These are phyloP conservation scores for Hippocampus abdominalis DNA, from an alignment of 2,113 vertebrate species.

Conservation along the genomic window DNA sequence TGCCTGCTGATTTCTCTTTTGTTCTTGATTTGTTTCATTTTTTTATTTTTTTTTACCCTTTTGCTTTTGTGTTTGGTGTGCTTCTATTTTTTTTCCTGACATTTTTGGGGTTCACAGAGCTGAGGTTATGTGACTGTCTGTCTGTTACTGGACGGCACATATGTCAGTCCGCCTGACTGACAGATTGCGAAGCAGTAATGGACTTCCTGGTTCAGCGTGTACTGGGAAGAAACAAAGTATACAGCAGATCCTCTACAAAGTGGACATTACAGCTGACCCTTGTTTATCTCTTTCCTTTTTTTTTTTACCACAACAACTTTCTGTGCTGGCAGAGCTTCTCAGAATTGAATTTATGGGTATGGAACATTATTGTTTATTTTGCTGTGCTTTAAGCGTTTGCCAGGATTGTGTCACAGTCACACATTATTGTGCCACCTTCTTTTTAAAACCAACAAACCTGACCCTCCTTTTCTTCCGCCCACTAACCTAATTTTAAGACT, in stretches of 20 bases:
- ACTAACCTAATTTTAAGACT: constrained; percentile 58
- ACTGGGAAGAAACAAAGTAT: constrained; percentile 56
- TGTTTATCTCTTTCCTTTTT: constrained; percentile 71
- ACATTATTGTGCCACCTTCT: constrained; percentile 67
- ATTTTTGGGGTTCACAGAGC: constrained; percentile 68
- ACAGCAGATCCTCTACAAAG: constrained; percentile 58
- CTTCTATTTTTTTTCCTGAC: constrained; percentile 25
- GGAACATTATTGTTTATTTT: constrained; percentile 85
- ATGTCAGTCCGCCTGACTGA: constrained; percentile 48
- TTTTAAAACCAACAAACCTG: constrained; percentile 63
- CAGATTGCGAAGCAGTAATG: constrained; percentile 37
- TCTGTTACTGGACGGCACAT: constrained; percentile 70
- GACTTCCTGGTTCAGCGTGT: constrained; percentile 45
- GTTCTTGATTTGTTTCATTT: constrained; percentile 48
- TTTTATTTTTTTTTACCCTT: constrained; percentile 47
- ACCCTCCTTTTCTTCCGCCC: constrained; percentile 56
- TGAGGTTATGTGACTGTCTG: constrained; percentile 74
- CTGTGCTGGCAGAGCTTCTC: constrained; percentile 97
- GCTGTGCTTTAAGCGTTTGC: constrained; percentile 73
- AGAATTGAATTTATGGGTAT: constrained; percentile 99
- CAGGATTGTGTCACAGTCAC: constrained; percentile 72
- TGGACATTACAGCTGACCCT: constrained; percentile 71
- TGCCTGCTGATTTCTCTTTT: constrained; percentile 56
- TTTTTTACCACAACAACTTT: constrained; percentile 78
- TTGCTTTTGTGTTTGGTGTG: constrained; percentile 41